Percentiles rank a stretch among this genome's conserved stretches.
Conservation (phyloP, 2,888 invertebrate genomes). For the Zeuzera pyrina region DNA sequence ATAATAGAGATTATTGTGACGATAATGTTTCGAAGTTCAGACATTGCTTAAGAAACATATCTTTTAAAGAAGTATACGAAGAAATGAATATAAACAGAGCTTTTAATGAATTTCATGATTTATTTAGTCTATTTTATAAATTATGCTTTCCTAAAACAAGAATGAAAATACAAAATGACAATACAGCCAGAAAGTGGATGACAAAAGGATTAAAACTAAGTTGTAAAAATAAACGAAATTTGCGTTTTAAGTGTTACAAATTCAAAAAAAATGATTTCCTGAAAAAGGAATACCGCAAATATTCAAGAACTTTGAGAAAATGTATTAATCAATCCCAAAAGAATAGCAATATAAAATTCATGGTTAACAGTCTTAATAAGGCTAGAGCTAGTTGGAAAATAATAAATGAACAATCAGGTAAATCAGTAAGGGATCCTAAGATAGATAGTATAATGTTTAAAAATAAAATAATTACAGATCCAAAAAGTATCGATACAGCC, state of each 20-base stretch:
- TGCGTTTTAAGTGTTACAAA: conserved; percentile 1
- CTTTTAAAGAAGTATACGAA: conserved; percentile 1
- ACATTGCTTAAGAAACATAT: not conserved
- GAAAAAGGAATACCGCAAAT: not conserved
- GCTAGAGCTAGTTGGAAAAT: conserved; percentile 4
- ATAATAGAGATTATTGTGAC: not conserved
- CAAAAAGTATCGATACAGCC: not conserved
- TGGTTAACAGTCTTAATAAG: not conserved
- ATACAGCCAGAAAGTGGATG: not conserved
- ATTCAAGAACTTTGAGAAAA: not conserved
- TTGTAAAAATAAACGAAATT: not conserved
- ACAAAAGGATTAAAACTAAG: not conserved
- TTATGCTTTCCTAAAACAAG: conserved; percentile 5
- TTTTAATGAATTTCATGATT: conserved; percentile 4
- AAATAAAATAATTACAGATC: not conserved
- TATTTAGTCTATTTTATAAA: conserved; percentile 2
- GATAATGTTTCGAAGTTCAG: conserved; percentile 3
- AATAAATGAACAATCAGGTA: not conserved
- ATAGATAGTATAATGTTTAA: not conserved
- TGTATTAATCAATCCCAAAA: conserved; percentile 2
- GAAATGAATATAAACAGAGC: conserved; percentile 1
- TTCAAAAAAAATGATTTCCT: not conserved
- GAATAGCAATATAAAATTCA: not conserved
- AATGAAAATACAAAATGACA: not conserved
- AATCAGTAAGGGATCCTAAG: not conserved